A percentile compares a stretch with the other conserved stretches of the same genome.
Evolutionary conservation across 37 sponge, comb jelly and placozoan species (phyloP).

Genomic region (Halichondria panicea): DNA sequence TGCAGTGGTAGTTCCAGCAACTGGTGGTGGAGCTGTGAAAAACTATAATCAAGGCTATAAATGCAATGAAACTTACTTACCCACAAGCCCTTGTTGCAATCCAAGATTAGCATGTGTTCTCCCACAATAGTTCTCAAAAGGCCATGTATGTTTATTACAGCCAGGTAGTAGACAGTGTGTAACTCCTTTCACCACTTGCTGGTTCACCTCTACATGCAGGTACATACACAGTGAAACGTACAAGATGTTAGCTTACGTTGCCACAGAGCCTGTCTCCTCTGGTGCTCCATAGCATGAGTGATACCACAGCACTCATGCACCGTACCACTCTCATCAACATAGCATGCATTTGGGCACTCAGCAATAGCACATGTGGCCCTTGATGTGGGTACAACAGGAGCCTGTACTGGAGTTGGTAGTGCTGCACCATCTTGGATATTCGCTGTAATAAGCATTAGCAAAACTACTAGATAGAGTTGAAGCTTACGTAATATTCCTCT

Average conservation of each 20-base stretch:
- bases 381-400: neutral
- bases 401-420: neutral
- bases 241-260: conserved; percentile 3
- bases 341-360: conserved; percentile 46
- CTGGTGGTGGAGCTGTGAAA: neutral
- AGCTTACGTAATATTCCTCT: conserved; percentile 59
- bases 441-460: neutral
- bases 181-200: conserved; percentile 48
- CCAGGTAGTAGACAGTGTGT: conserved; percentile 78
- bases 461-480: too few species aligned
- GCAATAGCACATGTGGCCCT: conserved; percentile 48
- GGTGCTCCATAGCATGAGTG: conserved; percentile 78
- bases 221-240: neutral
- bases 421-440: neutral
- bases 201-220: neutral
- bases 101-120: conserved; percentile 65
- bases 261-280: conserved; percentile 50
- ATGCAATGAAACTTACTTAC: conserved; percentile 30
- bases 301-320: conserved; percentile 63
- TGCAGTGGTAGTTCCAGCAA: neutral
- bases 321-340: conserved; percentile 42
- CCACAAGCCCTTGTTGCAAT: conserved; percentile 20
- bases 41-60: neutral
- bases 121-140: conserved; percentile 83
- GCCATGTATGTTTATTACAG: conserved; percentile 67